phyloP scores from a whole-genome alignment of 2,888 invertebrate species.

The Himalopsyche kuldschensis region DNA sequence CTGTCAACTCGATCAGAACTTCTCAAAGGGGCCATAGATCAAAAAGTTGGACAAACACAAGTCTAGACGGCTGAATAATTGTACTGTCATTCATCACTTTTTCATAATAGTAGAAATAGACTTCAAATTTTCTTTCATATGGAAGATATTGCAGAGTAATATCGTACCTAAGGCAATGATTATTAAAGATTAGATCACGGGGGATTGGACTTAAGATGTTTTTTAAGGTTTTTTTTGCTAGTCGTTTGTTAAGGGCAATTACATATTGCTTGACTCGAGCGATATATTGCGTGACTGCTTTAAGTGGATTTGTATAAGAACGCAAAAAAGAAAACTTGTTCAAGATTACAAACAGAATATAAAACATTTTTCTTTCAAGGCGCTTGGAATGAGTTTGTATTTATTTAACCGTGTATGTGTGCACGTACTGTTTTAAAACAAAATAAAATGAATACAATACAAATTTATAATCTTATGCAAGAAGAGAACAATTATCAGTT shows the following conservation, averaged over 20 bases:
- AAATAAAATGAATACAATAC: too few species aligned
- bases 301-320: not conserved
- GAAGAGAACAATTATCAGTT: too few species aligned
- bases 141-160: not conserved
- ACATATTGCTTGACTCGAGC: not conserved
- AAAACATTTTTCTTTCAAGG: not conserved
- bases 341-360: too few species aligned
- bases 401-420: too few species aligned
- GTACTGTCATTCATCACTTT: not conserved
- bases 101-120: not conserved
- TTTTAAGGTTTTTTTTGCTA: not conserved
- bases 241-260: not conserved
- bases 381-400: too few species aligned
- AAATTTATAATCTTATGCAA: too few species aligned
- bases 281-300: not conserved
- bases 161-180: not conserved
- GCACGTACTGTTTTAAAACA: too few species aligned
- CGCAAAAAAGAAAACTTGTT: too few species aligned
- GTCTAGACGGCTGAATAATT: not conserved
- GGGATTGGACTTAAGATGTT: not conserved
- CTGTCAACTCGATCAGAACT: not conserved
- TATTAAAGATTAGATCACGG: not conserved
- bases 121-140: not conserved
- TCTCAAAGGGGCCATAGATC: not conserved
- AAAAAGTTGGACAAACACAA: not conserved